Evolutionary conservation across 2,113 vertebrate genomes (phyloP).

Genomic region (Fulica atra): DNA sequence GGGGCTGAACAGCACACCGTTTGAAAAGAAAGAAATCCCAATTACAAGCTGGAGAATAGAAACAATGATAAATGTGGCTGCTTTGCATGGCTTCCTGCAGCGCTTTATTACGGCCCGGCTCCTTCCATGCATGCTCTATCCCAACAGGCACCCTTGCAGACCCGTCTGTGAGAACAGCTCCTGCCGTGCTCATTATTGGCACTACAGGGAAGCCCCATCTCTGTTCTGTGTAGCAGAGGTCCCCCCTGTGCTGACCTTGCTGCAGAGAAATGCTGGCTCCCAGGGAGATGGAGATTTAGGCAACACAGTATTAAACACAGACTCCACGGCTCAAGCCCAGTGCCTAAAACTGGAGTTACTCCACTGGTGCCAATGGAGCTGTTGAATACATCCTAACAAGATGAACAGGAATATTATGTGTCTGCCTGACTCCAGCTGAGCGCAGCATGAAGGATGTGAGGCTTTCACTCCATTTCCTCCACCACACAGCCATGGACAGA

Average conservation of each 20-base stretch:
- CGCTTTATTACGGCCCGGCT: not conserved
- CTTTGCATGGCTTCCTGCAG: not conserved
- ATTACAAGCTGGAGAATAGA: constrained; percentile 32
- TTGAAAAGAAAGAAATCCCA: not conserved
- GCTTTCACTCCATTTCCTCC: not conserved
- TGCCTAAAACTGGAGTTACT: not conserved
- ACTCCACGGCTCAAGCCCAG: not conserved
- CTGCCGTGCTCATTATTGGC: not conserved
- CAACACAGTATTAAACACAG: not conserved
- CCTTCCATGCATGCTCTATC: not conserved
- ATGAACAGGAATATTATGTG: not conserved
- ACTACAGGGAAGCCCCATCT: not conserved
- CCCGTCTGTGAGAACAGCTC: fast-evolving
- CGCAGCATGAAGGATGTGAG: fast-evolving
- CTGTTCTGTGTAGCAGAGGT: not conserved
- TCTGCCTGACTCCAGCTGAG: not conserved
- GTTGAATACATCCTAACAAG: not conserved
- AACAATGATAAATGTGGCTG: constrained; percentile 4
- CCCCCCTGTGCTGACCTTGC: not conserved
- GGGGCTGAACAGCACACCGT: not conserved
- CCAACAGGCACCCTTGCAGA: not conserved
- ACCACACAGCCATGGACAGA: fast-evolving
- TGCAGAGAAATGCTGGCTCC: not conserved
- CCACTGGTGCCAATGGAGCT: not conserved
- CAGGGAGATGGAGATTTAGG: not conserved